Percentiles rank a stretch among this genome's conserved stretches.
Conservation (phyloP, 2,797 vertebrate genomes). For the Cirrhinus mrigala region DNA sequence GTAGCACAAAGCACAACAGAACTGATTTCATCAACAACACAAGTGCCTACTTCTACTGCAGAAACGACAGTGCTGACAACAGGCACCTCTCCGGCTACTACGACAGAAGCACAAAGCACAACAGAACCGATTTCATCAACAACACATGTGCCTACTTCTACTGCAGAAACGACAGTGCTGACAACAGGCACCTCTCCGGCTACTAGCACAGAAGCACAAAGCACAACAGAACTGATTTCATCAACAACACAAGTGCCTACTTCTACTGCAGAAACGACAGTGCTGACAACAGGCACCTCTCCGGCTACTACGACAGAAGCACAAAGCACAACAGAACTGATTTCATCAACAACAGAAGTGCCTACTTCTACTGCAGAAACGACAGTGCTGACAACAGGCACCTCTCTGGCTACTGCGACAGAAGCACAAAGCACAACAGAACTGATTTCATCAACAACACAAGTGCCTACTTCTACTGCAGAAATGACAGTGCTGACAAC, state of each 20-base stretch:
- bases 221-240: too few relatives aligned
- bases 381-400: neutral
- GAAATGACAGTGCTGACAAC: too few relatives aligned
- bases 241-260: too few relatives aligned
- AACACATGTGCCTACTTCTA: neutral
- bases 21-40: neutral
- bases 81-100: neutral
- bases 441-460: too few relatives aligned
- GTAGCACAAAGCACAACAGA: neutral
- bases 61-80: too few relatives aligned
- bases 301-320: neutral
- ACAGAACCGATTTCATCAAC: too few relatives aligned
- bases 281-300: neutral
- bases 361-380: neutral
- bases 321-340: neutral
- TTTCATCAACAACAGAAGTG: neutral
- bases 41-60: neutral
- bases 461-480: too few relatives aligned
- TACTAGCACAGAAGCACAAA: too few relatives aligned
- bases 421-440: too few relatives aligned
- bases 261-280: too few relatives aligned
- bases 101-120: too few relatives aligned
- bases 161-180: neutral
- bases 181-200: neutral
- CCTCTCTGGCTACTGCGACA: too few relatives aligned